Conservation (phyloP, 2,797 vertebrate species). For the Pyrocephalus nanus region DNA sequence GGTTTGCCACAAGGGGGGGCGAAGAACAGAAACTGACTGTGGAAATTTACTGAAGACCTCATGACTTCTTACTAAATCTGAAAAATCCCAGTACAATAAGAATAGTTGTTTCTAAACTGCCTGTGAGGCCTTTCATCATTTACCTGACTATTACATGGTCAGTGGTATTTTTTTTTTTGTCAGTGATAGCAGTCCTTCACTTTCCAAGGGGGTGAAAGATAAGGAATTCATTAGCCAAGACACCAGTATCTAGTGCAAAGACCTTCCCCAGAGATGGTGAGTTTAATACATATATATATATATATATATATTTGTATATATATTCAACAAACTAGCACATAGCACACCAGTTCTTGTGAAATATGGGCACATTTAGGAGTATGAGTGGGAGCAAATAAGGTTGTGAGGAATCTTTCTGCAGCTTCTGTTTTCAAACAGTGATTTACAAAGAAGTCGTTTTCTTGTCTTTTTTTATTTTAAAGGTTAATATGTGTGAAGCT, state of each 20-base stretch:
- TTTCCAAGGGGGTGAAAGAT: neutral
- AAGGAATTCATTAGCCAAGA: neutral
- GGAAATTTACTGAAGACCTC: slow-evolving; percentile 68
- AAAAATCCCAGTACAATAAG: slow-evolving; percentile 1
- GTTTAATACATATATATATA: neutral
- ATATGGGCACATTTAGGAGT: neutral
- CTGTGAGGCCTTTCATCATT: neutral
- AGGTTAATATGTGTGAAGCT: neutral
- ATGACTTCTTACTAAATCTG: slow-evolving; percentile 45
- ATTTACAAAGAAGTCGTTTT: neutral
- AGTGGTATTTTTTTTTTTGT: neutral
- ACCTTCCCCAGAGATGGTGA: neutral
- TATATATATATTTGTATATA: neutral
- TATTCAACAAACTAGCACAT: neutral
- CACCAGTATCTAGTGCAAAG: neutral
- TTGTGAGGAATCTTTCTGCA: neutral
- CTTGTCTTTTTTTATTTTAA: neutral
- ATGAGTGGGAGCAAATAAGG: slow-evolving; percentile 24
- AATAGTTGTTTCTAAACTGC: neutral
- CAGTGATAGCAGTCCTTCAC: neutral
- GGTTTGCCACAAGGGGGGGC: slow-evolving; percentile 49
- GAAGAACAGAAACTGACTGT: slow-evolving; percentile 35
- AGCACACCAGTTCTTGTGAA: neutral
- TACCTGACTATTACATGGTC: neutral
- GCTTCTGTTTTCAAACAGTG: slow-evolving; percentile 33